Percentiles rank a stretch among this genome's conserved stretches.
These are phyloP conservation scores for Malacosoma neustria DNA, from an alignment of 2,888 invertebrate species.

Conservation along the genomic window DNA sequence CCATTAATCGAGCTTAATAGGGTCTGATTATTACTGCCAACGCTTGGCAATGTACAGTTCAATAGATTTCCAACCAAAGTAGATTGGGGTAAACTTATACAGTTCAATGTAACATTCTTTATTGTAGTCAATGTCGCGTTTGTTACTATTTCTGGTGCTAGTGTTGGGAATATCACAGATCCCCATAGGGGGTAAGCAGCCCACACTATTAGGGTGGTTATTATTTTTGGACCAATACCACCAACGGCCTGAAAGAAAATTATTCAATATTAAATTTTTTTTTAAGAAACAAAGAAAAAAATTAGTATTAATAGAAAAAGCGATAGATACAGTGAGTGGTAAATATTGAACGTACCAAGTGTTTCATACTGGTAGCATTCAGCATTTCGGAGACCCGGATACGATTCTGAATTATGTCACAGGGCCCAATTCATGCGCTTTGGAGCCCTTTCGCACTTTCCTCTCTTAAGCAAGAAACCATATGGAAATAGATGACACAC, in stretches of 20 bases:
- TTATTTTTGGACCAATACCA: conserved; percentile 85
- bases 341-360: too few species aligned
- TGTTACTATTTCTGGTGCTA: conserved; percentile 8
- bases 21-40: not conserved
- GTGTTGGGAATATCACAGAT: conserved; percentile 71
- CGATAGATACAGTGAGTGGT: too few species aligned
- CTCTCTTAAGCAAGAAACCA: too few species aligned
- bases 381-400: too few species aligned
- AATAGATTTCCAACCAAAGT: not conserved
- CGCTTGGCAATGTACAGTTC: not conserved
- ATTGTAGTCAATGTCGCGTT: not conserved
- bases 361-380: too few species aligned
- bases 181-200: conserved; percentile 85
- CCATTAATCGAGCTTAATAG: not conserved
- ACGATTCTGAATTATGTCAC: too few species aligned
- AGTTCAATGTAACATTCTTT: not conserved
- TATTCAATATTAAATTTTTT: not conserved
- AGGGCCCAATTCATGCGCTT: too few species aligned
- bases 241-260: conserved; percentile 76
- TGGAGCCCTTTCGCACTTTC: too few species aligned
- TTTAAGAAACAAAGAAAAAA: not conserved
- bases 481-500: too few species aligned
- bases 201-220: conserved; percentile 82
- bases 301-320: too few species aligned
- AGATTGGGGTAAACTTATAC: not conserved